Base-by-base conservation (phyloP, 2,797 vertebrate species). In the Neostethus bicornis region DNA sequence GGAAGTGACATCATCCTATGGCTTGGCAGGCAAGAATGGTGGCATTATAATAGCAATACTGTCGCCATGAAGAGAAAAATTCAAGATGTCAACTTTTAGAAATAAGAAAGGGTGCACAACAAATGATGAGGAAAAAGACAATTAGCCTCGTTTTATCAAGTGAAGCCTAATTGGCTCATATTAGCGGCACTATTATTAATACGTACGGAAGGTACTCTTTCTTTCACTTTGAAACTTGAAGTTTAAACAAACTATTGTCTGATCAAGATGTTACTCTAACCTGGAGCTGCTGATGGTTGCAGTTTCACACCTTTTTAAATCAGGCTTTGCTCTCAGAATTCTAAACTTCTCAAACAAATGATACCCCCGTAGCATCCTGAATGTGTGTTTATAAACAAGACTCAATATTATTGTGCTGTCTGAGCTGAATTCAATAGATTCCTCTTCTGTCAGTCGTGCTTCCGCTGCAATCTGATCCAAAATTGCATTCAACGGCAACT, bases 1-100 rank as follows among this genome's bases (percentile, higher is more conserved):
- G 91, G 91, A 93, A 91, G 89, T 92, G 92, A 93, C 91, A 92
- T 93, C 91, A 92, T 87, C 59, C 66, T 69, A 78, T 68, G 83
- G 87, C 78, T 92, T 92, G 90, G 90, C 90, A 82, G 59, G 60
- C 77, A 48, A 55, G 38, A 20, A 66, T 71, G 81, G 90, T 88
- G 87, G 85, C 78, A 77, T 88, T 89, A 88, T 88, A 92, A 91
- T 87, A 84, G 87, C 54, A 50, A 78, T 81, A 81, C 78, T 82
- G 70, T 86, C 52, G 65, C 49, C 57, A 60, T 51, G 57, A 52
- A 73, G 61, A 55, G 73, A 60, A 6, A 44, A 63, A 77, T 86
- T 85, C 90, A 85, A 70, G 80, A 55, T 69, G 73, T 87, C 88
- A 89, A 89, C 86, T 86, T 10, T 75, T 23, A 61, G 77, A 70